These are phyloP conservation scores for Torymus texanus DNA, from an alignment of 2,888 invertebrate genomes.

Conservation along the genomic window DNA sequence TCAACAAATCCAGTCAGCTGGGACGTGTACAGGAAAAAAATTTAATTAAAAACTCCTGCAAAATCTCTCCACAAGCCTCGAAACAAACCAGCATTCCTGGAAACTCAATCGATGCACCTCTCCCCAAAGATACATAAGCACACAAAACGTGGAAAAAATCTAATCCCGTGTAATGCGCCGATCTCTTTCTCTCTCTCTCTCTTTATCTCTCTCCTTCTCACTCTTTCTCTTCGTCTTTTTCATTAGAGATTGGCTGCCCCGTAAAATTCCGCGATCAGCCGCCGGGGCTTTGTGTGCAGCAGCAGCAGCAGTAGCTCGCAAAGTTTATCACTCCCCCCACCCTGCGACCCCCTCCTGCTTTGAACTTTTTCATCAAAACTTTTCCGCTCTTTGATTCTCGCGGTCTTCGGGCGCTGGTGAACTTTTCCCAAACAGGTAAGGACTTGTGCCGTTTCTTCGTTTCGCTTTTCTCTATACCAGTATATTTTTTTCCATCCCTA, in stretches of 20 bases:
- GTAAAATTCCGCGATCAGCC: constrained; percentile 56
- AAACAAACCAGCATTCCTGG: too few species aligned
- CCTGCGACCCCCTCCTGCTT: constrained; percentile 37
- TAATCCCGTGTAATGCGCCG: constrained; percentile 36
- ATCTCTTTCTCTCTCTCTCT: too few species aligned
- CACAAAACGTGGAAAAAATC: constrained; percentile 43
- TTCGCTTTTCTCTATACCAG: neutral
- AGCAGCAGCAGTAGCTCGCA: constrained; percentile 34
- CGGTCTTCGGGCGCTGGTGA: constrained; percentile 39
- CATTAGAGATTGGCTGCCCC: constrained; percentile 57
- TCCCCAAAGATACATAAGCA: constrained; percentile 14
- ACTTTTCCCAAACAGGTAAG: constrained; percentile 27
- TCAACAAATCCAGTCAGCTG: too few species aligned
- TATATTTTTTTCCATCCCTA: too few species aligned
- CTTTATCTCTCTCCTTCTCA: too few species aligned
- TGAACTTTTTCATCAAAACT: constrained; percentile 70
- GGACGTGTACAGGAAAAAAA: too few species aligned
- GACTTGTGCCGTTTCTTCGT: constrained; percentile 23
- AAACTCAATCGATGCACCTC: too few species aligned
- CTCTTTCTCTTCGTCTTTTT: constrained; percentile 29
- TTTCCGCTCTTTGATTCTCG: constrained; percentile 62
- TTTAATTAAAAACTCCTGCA: too few species aligned
- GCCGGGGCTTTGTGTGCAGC: constrained; percentile 52
- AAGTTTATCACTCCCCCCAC: constrained; percentile 55
- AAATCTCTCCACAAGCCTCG: too few species aligned